Conservation (phyloP, 2,113 vertebrate genomes). For the Coptodon rendalli region DNA sequence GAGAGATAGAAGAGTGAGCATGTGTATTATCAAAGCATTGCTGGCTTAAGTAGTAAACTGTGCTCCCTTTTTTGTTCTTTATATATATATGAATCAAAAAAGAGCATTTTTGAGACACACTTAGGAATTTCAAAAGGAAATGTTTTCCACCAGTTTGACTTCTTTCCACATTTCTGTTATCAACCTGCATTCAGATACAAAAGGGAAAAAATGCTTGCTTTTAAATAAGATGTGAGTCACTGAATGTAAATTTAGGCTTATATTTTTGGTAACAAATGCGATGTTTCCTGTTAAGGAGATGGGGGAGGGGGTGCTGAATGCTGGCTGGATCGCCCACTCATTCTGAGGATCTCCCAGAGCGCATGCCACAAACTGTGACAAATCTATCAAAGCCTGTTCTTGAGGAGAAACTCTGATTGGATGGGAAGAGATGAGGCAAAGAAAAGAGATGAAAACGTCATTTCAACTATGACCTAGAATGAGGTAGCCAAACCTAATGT, state of each 20-base stretch:
- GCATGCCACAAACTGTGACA: background rate
- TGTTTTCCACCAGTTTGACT: background rate
- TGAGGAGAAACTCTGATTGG: background rate
- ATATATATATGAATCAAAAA: conserved; percentile 5
- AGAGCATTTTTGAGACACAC: background rate
- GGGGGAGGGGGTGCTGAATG: background rate
- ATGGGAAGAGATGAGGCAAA: background rate
- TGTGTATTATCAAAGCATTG: conserved; percentile 12
- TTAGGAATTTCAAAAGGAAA: background rate
- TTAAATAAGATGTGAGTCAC: background rate
- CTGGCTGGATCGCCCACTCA: background rate
- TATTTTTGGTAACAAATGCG: background rate
- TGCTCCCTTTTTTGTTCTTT: background rate
- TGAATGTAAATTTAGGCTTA: background rate
- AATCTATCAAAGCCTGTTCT: background rate
- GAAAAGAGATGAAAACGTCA: background rate
- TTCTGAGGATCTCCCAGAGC: conserved; percentile 5
- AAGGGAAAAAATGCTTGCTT: background rate
- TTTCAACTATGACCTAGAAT: background rate
- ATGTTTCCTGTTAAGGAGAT: background rate
- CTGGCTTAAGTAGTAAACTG: background rate
- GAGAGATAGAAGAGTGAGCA: background rate
- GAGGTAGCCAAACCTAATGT: background rate
- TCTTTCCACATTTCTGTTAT: background rate
- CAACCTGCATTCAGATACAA: background rate